These are phyloP conservation scores for Puntigrus tetrazona DNA, from an alignment of 2,113 vertebrate genomes.

Conservation along the genomic window DNA sequence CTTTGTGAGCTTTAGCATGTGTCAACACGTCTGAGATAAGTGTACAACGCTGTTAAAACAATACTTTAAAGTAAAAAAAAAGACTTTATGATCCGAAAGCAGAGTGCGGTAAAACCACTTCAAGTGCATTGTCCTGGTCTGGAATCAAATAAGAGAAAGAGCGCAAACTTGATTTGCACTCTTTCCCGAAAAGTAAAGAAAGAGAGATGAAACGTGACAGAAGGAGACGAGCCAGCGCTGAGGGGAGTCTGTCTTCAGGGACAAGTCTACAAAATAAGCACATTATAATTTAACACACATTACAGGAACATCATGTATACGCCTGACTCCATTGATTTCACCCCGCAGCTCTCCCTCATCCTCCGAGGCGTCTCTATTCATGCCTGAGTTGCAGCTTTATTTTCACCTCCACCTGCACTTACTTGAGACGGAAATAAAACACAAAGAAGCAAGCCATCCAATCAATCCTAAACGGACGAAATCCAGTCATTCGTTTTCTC, in stretches of 20 bases:
- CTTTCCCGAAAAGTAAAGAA: not conserved
- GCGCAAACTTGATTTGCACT: not conserved
- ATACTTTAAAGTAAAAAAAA: too few species aligned
- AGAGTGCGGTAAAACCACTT: too few species aligned
- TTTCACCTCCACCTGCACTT: not conserved
- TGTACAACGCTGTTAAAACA: too few species aligned
- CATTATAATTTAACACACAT: conserved; percentile 46
- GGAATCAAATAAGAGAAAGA: not conserved
- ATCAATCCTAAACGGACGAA: not conserved
- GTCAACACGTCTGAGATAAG: too few species aligned
- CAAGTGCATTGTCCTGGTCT: too few species aligned
- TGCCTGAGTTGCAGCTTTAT: not conserved
- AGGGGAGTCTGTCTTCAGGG: conserved; percentile 38
- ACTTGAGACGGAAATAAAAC: not conserved
- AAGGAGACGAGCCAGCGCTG: not conserved
- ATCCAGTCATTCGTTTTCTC: not conserved
- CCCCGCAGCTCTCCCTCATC: not conserved
- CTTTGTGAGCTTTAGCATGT: too few species aligned
- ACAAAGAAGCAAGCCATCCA: not conserved
- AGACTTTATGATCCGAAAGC: too few species aligned
- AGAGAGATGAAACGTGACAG: not conserved
- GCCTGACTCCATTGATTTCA: conserved; percentile 34
- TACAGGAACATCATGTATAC: conserved; percentile 26
- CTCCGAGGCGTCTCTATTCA: conserved; percentile 35
- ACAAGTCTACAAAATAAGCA: conserved; percentile 46